Conservation (phyloP, 2,888 invertebrate species). For the Cartodere bifasciata region DNA sequence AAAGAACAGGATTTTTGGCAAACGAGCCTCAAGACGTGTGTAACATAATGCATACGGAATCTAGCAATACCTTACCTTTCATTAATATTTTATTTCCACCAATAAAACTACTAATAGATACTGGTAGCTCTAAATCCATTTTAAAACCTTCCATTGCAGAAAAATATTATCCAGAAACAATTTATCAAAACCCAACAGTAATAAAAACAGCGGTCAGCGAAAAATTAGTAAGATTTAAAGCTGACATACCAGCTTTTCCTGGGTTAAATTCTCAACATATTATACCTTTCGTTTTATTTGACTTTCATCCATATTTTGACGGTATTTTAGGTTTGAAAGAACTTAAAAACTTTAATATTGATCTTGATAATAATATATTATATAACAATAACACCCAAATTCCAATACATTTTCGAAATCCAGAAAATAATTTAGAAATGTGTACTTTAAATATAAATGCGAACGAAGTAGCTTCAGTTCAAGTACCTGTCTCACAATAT, state of each 20-base stretch:
- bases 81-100: neutral
- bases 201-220: neutral
- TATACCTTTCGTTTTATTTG: conserved; percentile 1
- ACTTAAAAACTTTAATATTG: conserved; percentile 5
- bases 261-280: neutral
- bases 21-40: no score
- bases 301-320: conserved; percentile 10
- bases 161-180: conserved; percentile 3
- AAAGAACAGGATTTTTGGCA: no score
- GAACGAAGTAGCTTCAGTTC: neutral
- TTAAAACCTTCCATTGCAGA: neutral
- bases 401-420: neutral
- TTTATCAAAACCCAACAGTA: neutral
- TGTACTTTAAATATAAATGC: neutral
- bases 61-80: no score
- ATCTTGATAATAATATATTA: conserved; percentile 7
- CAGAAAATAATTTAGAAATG: neutral
- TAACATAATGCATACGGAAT: no score
- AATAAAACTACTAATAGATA: conserved; percentile 3
- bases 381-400: conserved; percentile 1
- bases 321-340: conserved; percentile 9
- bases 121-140: conserved; percentile 1
- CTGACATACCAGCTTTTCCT: neutral
- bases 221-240: no score
- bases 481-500: neutral